Base-by-base conservation (phyloP, 2,797 vertebrate genomes). In the Remorina albescens region DNA sequence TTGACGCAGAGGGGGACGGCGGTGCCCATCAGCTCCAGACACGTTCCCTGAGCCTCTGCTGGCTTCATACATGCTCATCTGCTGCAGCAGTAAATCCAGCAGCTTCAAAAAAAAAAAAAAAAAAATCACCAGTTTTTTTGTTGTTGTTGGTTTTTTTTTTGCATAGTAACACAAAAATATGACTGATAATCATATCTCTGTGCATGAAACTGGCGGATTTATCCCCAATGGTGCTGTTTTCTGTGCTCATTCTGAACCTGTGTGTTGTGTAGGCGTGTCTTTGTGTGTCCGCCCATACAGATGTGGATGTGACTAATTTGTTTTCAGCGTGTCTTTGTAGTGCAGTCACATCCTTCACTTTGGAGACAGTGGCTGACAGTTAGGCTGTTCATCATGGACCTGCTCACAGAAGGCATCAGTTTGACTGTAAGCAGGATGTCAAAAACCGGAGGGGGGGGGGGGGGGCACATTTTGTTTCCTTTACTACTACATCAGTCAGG, bases 251-350 rank as follows among this genome's bases (percentile, higher is more conserved):
- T 0, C 25, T 39, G 37, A 28, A 16, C 30, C 11, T 53, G 63
- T n/a, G n/a, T 56, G 64, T 10, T 34, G 78, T 70, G 75, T 62
- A 82, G 86, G 83, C 55, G 81, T 82, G 80, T 68, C 71, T 68
- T 54, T 57, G 64, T 58, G 77, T 71, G 46, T 23, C 8, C 44
- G 50, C 62, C 68, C 81, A 57, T 25, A 19, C 61, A 59, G 21
- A 65, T 42, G 68, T 57, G 63, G 64, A 67, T 61, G 71, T 37
- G 23, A 26, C 41, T 47, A 75, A 76, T 79, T 53, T 76, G 76
- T 78, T 81, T 82, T 65, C 66, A 23, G 11, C 54, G 72, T 77
- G 71, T 57, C 30, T 67, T 19, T 23, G 61, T 68, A 42, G 82
- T 82, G 57, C 79, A 72, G 80, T 60, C 66, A 5, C 63, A 59